Evolutionary conservation across 2,797 vertebrate species (phyloP).

Genomic region (Rhinoraja longicauda): DNA sequence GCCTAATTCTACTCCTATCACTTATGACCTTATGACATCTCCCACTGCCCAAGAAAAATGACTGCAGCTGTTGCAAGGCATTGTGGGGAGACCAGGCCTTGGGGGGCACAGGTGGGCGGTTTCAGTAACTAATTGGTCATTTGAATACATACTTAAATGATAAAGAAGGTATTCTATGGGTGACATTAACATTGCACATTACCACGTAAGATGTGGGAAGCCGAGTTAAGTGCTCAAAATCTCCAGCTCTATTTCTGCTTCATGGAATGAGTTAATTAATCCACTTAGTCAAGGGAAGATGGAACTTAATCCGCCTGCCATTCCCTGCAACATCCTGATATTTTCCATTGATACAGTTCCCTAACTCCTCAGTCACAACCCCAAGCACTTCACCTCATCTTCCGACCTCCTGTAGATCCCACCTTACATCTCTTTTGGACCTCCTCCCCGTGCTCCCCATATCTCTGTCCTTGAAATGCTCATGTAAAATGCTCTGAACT

Average conservation of each 20-base stretch:
- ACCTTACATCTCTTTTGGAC: too few relatives aligned
- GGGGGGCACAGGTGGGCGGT: not conserved
- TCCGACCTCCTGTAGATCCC: too few relatives aligned
- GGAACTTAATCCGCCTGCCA: too few relatives aligned
- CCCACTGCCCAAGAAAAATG: not conserved
- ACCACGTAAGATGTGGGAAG: not conserved
- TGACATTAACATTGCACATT: not conserved
- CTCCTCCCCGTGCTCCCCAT: too few relatives aligned
- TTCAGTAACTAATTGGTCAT: not conserved
- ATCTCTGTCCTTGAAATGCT: too few relatives aligned
- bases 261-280: not conserved
- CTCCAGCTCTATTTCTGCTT: not conserved
- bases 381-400: too few relatives aligned
- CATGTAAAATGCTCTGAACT: too few relatives aligned
- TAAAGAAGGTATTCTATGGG: not conserved
- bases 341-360: too few relatives aligned
- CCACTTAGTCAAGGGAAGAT: not conserved
- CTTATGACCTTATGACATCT: too few relatives aligned
- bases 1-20: too few relatives aligned
- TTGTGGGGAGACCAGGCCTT: not conserved
- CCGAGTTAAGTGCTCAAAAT: not conserved
- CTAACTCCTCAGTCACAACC: too few relatives aligned
- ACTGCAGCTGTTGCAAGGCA: not conserved
- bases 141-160: not conserved
- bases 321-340: too few relatives aligned